These are phyloP conservation scores for Dione vanillae DNA, from an alignment of 2,888 invertebrate species.

Conservation along the genomic window DNA sequence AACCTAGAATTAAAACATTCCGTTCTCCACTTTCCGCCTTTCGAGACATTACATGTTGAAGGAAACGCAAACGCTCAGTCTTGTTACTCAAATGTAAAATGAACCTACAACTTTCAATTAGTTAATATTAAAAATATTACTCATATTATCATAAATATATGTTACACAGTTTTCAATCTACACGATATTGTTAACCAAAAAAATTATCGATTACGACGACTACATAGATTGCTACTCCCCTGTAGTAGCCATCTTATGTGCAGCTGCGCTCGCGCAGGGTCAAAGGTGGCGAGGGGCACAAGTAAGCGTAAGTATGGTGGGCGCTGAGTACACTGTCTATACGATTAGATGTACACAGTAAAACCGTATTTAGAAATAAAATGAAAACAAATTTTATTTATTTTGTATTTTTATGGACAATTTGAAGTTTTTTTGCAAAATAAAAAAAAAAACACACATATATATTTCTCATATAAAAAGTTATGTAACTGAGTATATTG, in stretches of 20 bases:
- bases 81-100: no score
- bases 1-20: no score
- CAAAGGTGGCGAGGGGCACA: slow-evolving; percentile 72
- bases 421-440: background rate
- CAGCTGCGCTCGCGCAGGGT: slow-evolving; percentile 80
- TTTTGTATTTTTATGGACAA: background rate
- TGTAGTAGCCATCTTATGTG: slow-evolving; percentile 69
- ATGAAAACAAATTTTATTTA: background rate
- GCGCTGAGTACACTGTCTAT: slow-evolving; percentile 66
- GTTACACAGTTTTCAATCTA: background rate
- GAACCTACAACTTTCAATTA: no score
- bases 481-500: background rate
- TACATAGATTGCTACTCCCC: slow-evolving; percentile 75
- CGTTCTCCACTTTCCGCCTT: no score
- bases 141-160: background rate
- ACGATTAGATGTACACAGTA: slow-evolving; percentile 68
- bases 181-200: background rate
- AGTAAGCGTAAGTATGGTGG: slow-evolving; percentile 65
- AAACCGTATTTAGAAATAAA: slow-evolving; percentile 52
- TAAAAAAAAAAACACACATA: no score
- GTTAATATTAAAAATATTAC: no score
- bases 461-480: background rate
- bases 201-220: slow-evolving; percentile 13
- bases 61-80: no score
- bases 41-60: no score